Conservation (phyloP, 2,888 invertebrate species). For the Lochmaea capreae region DNA sequence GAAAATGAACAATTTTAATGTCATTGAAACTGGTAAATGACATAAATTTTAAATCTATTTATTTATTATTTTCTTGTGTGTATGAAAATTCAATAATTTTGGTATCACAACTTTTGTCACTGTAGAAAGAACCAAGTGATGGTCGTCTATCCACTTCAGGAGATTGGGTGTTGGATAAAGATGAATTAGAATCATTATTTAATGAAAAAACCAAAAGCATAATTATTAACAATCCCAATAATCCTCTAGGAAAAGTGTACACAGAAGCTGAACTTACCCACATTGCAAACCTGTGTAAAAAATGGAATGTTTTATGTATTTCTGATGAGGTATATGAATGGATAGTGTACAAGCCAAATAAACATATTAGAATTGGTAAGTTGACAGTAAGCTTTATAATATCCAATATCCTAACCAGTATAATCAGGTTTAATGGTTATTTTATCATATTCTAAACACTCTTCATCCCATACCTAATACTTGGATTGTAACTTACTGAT, state of each 20-base stretch:
- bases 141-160: conserved; percentile 73
- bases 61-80: too few relatives aligned
- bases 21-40: too few relatives aligned
- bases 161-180: conserved; percentile 90
- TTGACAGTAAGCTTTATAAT: neutral
- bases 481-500: too few relatives aligned
- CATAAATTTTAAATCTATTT: too few relatives aligned
- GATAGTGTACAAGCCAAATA: conserved; percentile 86
- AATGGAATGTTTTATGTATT: conserved; percentile 91
- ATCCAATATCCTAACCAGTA: too few relatives aligned
- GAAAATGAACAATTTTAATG: too few relatives aligned
- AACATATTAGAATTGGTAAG: conserved; percentile 91
- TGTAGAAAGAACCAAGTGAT: conserved; percentile 43
- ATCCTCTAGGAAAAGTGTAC: conserved; percentile 95
- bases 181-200: conserved; percentile 84
- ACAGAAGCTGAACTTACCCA: conserved; percentile 74
- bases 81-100: neutral
- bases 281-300: conserved; percentile 90
- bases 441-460: too few relatives aligned
- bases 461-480: too few relatives aligned
- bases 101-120: neutral
- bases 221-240: conserved; percentile 97
- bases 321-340: conserved; percentile 99
- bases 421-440: too few relatives aligned
- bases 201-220: conserved; percentile 92